Percentiles rank a stretch among this genome's conserved stretches.
Evolutionary conservation across 2,797 vertebrate species (phyloP).

Genomic region (Ctenosaura bakeri): DNA sequence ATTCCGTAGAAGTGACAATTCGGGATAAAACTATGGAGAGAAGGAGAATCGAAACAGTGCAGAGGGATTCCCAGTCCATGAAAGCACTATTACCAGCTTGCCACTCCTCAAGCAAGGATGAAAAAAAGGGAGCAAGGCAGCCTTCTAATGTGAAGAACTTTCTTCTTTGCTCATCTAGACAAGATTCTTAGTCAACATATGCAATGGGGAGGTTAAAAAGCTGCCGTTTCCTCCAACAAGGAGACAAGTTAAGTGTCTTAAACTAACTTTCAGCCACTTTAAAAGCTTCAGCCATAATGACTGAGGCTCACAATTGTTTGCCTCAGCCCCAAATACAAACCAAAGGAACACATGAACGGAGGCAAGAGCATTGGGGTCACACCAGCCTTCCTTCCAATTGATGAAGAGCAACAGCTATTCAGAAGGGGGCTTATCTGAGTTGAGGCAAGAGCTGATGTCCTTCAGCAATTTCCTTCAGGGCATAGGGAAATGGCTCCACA

Average conservation of each 20-base stretch:
- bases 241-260: not conserved
- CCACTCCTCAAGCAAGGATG: too few relatives aligned
- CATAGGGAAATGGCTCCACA: too few relatives aligned
- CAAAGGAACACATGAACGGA: not conserved
- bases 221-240: too few relatives aligned
- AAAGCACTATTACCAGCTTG: too few relatives aligned
- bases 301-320: too few relatives aligned
- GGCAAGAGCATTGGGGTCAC: too few relatives aligned
- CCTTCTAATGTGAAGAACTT: not conserved
- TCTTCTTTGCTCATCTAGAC: too few relatives aligned
- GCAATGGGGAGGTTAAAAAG: not conserved
- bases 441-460: not conserved
- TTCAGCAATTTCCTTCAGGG: not conserved
- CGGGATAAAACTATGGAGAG: not conserved
- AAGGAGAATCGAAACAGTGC: not conserved
- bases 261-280: not conserved
- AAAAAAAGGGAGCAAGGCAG: not conserved
- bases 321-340: not conserved
- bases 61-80: too few relatives aligned
- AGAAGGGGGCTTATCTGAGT: not conserved
- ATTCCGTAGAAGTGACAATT: not conserved
- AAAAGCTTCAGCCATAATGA: not conserved
- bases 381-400: too few relatives aligned
- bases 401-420: not conserved
- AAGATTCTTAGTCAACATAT: not conserved